Evolutionary conservation across 2,888 invertebrate genomes (phyloP).

Genomic region (Phytoseiulus persimilis): DNA sequence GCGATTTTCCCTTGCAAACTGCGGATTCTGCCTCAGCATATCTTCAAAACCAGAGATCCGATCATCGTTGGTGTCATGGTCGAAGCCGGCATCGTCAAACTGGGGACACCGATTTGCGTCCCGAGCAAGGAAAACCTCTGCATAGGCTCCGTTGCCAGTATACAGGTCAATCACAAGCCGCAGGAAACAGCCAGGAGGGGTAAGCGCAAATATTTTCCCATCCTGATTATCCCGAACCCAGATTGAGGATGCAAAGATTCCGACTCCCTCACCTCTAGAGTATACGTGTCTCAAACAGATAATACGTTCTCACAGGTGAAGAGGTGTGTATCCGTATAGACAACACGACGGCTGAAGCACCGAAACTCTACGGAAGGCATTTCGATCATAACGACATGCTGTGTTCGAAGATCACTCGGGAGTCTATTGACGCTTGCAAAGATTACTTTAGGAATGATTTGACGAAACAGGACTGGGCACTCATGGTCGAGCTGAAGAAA

Average conservation of each 20-base stretch:
- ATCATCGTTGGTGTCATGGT: slow-evolving; percentile 93
- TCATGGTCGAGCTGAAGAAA: slow-evolving; percentile 97
- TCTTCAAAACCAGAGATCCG: slow-evolving; percentile 97
- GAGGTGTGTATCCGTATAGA: slow-evolving; percentile 96
- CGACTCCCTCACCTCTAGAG: too few species aligned
- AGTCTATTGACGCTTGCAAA: slow-evolving; percentile 98
- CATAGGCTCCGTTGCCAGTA: slow-evolving; percentile 84
- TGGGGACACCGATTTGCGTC: slow-evolving; percentile 95
- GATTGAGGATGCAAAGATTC: too few species aligned
- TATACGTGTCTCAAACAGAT: too few species aligned
- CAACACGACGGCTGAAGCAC: slow-evolving; percentile 91
- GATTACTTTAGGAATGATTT: slow-evolving; percentile 97
- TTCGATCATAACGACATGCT: slow-evolving; percentile 92
- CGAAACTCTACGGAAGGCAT: slow-evolving; percentile 96
- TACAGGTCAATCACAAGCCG: slow-evolving; percentile 89
- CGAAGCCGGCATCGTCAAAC: slow-evolving; percentile 86
- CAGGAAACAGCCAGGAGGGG: slow-evolving; percentile 91
- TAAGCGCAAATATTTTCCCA: too few species aligned
- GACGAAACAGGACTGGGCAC: slow-evolving; percentile 90
- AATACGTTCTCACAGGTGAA: slow-evolving; percentile 53
- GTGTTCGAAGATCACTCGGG: slow-evolving; percentile 91
- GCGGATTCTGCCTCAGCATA: slow-evolving; percentile 67
- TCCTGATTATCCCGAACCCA: too few species aligned
- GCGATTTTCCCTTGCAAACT: slow-evolving; percentile 98
- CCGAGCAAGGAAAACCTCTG: slow-evolving; percentile 74